Evolutionary conservation across 1,140 invertebrate species (phyloP).

Genomic region (Zaprionus vittiger): DNA sequence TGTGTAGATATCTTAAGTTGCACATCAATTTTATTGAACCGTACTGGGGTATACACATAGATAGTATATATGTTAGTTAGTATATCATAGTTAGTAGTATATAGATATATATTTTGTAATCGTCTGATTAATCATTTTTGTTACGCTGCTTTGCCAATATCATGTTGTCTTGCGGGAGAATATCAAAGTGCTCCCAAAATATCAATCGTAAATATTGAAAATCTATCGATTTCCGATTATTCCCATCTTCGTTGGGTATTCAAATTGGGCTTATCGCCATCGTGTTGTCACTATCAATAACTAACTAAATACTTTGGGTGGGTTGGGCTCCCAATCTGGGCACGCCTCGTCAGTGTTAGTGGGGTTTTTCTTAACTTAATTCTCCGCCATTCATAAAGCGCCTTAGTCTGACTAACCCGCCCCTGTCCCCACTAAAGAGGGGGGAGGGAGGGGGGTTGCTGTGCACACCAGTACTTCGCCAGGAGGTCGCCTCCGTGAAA

Average conservation of each 20-base stretch:
- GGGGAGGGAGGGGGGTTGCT: too few species aligned
- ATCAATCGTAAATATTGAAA: not conserved
- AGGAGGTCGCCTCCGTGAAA: constrained; percentile 51
- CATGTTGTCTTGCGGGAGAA: not conserved
- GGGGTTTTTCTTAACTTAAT: not conserved
- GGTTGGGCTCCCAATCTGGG: not conserved
- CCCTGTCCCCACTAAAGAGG: too few species aligned
- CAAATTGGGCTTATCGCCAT: not conserved
- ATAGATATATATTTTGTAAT: constrained; percentile 12
- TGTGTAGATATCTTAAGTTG: constrained; percentile 2
- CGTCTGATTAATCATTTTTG: not conserved
- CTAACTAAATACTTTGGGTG: constrained; percentile 18
- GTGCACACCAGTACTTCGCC: not conserved
- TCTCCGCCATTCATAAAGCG: not conserved
- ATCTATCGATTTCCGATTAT: not conserved
- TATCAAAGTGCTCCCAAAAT: not conserved
- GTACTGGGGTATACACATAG: constrained; percentile 1
- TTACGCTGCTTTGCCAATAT: constrained; percentile 27
- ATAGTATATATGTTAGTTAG: constrained; percentile 1
- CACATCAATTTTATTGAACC: constrained; percentile 5
- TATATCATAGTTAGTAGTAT: constrained; percentile 1
- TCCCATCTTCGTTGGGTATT: not conserved
- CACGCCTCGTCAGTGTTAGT: not conserved
- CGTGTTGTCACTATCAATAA: constrained; percentile 21
- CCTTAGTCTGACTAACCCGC: not conserved